Evolutionary conservation across 2,113 vertebrate genomes (phyloP).

Genomic region (Chrysochloris asiatica): DNA sequence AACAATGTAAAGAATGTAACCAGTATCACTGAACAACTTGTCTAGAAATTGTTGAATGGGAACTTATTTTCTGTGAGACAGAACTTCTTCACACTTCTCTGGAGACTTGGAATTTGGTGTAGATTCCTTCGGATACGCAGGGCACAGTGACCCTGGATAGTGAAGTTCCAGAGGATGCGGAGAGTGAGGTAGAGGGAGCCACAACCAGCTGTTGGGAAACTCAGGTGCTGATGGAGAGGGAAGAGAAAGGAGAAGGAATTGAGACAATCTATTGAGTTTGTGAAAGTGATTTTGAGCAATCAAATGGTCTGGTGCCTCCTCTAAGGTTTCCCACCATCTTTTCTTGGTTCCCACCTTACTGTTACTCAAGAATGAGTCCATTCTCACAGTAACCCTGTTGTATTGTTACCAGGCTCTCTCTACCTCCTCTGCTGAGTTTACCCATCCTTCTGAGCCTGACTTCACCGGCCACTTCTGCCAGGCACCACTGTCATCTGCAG

Average conservation of each 20-base stretch:
- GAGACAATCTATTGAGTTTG: neutral
- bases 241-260: neutral
- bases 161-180: too few relatives aligned
- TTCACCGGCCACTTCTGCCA: neutral
- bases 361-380: neutral
- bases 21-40: too few relatives aligned
- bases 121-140: too few relatives aligned
- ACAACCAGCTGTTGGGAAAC: too few relatives aligned
- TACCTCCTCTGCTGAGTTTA: neutral
- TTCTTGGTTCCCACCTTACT: neutral
- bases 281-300: neutral
- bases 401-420: neutral
- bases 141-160: too few relatives aligned
- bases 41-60: too few relatives aligned
- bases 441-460: neutral
- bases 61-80: too few relatives aligned
- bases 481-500: neutral
- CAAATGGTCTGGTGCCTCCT: neutral
- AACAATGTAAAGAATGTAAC: too few relatives aligned
- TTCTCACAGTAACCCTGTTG: neutral
- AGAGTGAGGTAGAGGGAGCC: too few relatives aligned
- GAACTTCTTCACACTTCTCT: too few relatives aligned
- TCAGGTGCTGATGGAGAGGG: too few relatives aligned
- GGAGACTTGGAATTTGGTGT: too few relatives aligned
- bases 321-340: neutral